Conservation (phyloP, 2,113 vertebrate species). For the Larimichthys crocea region DNA sequence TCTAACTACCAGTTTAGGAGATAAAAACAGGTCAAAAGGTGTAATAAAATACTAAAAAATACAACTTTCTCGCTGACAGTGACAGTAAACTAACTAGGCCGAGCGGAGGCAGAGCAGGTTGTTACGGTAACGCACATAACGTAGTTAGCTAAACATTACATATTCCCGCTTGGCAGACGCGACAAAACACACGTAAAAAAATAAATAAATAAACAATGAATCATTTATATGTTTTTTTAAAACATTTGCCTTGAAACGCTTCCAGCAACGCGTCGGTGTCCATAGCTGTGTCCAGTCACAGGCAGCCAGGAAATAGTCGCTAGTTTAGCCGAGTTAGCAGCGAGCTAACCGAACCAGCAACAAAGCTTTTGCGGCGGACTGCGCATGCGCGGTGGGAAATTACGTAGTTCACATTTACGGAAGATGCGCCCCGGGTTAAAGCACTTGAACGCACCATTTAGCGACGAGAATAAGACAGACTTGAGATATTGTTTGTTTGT, state of each 20-base stretch:
- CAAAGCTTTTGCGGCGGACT: slow-evolving; percentile 49
- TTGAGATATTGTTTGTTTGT: neutral
- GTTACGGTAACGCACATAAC: slow-evolving; percentile 47
- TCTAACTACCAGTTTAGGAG: neutral
- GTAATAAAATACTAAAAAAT: neutral
- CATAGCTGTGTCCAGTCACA: slow-evolving; percentile 84
- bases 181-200: neutral
- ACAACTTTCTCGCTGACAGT: neutral
- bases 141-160: slow-evolving; percentile 51
- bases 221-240: neutral
- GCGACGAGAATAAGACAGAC: neutral
- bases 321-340: slow-evolving; percentile 78
- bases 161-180: neutral
- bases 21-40: neutral
- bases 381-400: slow-evolving; percentile 59
- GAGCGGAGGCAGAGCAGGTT: neutral
- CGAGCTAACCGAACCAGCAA: slow-evolving; percentile 48
- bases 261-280: slow-evolving; percentile 91
- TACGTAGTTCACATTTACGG: slow-evolving; percentile 50
- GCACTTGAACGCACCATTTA: neutral
- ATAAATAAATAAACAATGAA: neutral
- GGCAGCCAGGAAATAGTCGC: slow-evolving; percentile 77
- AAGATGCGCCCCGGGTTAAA: slow-evolving; percentile 46
- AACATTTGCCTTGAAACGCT: slow-evolving; percentile 88
- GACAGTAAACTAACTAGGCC: neutral